A percentile compares a stretch with the other conserved stretches of the same genome.
These are phyloP conservation scores for Trogon surrucura DNA, from an alignment of 2,113 vertebrate genomes.

Conservation along the genomic window DNA sequence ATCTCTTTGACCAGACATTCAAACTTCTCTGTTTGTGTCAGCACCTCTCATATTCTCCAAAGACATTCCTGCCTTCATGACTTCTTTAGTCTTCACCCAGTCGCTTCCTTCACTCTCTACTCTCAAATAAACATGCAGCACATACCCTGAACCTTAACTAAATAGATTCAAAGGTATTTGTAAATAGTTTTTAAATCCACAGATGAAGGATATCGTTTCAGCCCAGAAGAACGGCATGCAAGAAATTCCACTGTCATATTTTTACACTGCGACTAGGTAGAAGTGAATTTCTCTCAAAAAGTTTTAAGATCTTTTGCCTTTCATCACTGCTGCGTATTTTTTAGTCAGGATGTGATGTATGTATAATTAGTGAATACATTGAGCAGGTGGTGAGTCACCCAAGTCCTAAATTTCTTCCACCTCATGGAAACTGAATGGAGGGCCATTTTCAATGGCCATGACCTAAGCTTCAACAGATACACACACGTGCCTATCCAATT, in stretches of 20 bases:
- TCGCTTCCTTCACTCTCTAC: neutral
- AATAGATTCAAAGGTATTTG: neutral
- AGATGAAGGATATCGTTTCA: neutral
- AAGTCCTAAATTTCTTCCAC: neutral
- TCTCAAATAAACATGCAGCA: fast-evolving
- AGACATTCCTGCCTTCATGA: neutral
- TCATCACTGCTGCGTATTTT: neutral
- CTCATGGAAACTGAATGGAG: neutral
- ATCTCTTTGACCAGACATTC: neutral
- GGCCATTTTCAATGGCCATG: neutral
- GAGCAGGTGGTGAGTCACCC: neutral
- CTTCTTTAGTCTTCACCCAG: neutral
- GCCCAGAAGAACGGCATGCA: neutral
- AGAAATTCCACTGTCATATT: neutral
- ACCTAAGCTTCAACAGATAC: neutral
- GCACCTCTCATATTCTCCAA: neutral
- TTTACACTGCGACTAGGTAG: neutral
- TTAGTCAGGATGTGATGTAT: neutral
- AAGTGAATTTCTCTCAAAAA: neutral
- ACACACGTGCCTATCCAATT: neutral
- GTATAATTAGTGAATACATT: neutral
- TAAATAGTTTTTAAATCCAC: neutral
- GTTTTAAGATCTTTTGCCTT: neutral
- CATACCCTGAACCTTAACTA: neutral
- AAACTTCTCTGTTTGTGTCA: neutral